These are phyloP conservation scores for Gibbula magus DNA, from an alignment of 2,888 invertebrate genomes.

Conservation along the genomic window DNA sequence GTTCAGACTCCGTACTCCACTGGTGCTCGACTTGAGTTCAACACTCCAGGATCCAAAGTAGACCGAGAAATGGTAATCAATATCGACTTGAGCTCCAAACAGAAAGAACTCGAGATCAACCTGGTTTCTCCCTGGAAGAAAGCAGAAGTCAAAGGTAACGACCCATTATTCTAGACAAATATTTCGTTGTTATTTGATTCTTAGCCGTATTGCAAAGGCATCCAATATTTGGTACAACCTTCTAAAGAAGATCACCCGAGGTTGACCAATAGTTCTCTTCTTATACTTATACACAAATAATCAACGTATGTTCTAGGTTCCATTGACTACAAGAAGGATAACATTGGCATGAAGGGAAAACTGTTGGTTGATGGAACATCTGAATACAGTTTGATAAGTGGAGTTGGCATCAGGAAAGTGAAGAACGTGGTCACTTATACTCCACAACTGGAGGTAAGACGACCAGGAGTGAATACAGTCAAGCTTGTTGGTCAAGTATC, in stretches of 20 bases:
- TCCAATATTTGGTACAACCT: not conserved
- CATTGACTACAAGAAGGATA: conserved; percentile 38
- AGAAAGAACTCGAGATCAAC: conserved; percentile 52
- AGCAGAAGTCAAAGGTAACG: conserved; percentile 66
- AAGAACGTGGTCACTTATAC: conserved; percentile 46
- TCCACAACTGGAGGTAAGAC: conserved; percentile 53
- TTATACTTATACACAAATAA: no score
- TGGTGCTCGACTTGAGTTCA: conserved; percentile 78
- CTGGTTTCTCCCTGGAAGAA: conserved; percentile 71
- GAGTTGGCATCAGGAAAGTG: conserved; percentile 50
- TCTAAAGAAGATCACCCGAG: not conserved
- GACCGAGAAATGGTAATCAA: conserved; percentile 79
- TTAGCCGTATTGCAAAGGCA: no score
- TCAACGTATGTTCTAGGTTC: no score
- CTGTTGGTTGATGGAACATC: conserved; percentile 54
- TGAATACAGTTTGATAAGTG: conserved; percentile 57
- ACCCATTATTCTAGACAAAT: not conserved
- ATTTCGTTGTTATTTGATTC: no score
- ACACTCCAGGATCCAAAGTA: conserved; percentile 88
- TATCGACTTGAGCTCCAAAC: conserved; percentile 62
- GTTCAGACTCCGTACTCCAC: conserved; percentile 52
- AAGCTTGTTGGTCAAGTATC: conserved; percentile 46
- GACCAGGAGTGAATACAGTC: conserved; percentile 51
- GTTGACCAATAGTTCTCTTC: not conserved
- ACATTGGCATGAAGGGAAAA: conserved; percentile 53